Evolutionary conservation across 2,888 invertebrate genomes (phyloP), one percentile per base, ranked within the genome.

Genomic region (Catocala nupta): DNA sequence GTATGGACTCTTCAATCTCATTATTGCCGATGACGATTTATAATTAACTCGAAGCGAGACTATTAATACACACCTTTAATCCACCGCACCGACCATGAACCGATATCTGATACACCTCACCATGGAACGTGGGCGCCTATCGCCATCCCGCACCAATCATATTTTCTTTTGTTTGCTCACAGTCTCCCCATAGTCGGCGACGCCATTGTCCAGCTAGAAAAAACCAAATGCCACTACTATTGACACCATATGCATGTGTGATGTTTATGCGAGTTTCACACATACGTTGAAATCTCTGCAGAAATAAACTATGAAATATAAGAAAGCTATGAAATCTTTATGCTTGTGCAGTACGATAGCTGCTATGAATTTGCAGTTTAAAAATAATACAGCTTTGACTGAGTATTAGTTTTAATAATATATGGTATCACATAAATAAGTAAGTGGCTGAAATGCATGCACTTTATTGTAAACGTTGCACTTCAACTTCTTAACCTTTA

Each of bases 111-210:
- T 64, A 64, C 55, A 75, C 78, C 78, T 74, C 48, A 59, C 65
- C 61, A 63, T 67, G 73, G 63, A 58, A 82, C 86, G 85, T 87
- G 83, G 85, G 85, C 82, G 83, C 81, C 83, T 73, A 74, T 73
- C 81, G 72, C 70, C 84, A 81, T 78, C 76, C 68, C 82, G 77
- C 73, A 80, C 88, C 90, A 90, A 91, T 91, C 89, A 90, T 90
- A 90, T 87, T 87, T 85, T 78, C 86, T 80, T 84, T 91, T 92
- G 92, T 92, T 92, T 91, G 83, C 84, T 51, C 78, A 79, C 65
- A 71, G 89, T 88, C 90, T 87, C 89, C 84, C 71, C 80, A 78
- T 74, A 81, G 85, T 75, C 81, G 83, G 81, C 75, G 82, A 73
- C 84, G 83, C 83, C 75, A 83, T 85, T 86, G 84, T 87, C 69